These are phyloP conservation scores for Lithobates pipiens DNA, from an alignment of 2,797 vertebrate species.

Conservation along the genomic window DNA sequence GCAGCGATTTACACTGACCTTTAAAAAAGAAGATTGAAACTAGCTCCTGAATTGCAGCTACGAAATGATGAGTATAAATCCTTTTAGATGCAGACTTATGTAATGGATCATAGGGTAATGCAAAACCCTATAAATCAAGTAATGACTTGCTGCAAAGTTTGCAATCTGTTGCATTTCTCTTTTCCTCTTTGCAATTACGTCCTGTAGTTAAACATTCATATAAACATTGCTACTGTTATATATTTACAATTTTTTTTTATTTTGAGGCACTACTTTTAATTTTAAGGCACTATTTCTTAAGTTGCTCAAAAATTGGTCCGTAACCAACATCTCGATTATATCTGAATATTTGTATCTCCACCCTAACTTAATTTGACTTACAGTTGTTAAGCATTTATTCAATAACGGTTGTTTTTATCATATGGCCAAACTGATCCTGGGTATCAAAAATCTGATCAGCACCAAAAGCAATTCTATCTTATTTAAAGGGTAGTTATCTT, in stretches of 20 bases:
- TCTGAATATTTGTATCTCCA: no score
- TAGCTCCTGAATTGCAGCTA: conserved; percentile 17
- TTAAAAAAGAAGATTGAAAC: conserved; percentile 33
- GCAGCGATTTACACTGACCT: conserved; percentile 32
- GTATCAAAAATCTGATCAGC: no score
- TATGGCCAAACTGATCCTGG: no score
- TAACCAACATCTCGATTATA: no score
- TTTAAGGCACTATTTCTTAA: no score
- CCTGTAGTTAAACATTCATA: not conserved
- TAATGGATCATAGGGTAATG: conserved; percentile 5
- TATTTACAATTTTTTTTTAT: not conserved
- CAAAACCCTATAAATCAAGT: not conserved
- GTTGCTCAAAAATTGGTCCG: no score
- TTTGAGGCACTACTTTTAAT: not conserved
- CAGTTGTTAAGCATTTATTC: no score
- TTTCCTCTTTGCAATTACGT: not conserved
- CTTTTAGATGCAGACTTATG: not conserved
- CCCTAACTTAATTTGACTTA: no score
- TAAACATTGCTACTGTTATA: not conserved
- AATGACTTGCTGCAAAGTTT: not conserved
- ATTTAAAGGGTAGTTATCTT: no score
- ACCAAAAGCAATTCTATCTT: no score
- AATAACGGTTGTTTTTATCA: no score
- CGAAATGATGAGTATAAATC: conserved; percentile 9
- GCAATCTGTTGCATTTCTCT: not conserved